Evolutionary conservation across 2,797 vertebrate genomes (phyloP).

Genomic region (Alauda arvensis): DNA sequence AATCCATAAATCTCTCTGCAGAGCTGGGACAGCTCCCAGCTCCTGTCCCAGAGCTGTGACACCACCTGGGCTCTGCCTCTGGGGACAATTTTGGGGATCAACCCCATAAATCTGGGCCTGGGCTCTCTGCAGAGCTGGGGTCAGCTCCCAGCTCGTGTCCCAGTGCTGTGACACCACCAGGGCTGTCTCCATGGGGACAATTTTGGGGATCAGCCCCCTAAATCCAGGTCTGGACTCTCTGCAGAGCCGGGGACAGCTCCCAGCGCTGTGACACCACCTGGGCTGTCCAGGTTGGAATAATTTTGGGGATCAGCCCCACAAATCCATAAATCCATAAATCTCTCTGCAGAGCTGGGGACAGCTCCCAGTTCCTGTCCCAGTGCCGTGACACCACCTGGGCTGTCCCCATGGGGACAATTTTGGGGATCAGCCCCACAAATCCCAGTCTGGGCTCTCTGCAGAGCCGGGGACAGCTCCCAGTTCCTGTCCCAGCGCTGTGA

Average conservation of each 20-base stretch:
- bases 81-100: background rate
- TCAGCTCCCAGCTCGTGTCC: background rate
- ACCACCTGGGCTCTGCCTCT: too few relatives aligned
- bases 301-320: background rate
- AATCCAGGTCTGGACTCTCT: fast-evolving
- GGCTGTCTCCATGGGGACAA: too few relatives aligned
- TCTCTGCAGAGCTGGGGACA: too few relatives aligned
- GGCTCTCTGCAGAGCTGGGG: background rate
- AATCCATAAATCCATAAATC: too few relatives aligned
- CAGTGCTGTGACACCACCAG: background rate
- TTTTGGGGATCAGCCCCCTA: background rate
- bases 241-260: background rate
- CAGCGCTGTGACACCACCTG: background rate
- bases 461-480: background rate
- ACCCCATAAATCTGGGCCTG: background rate
- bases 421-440: background rate
- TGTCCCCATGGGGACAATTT: background rate
- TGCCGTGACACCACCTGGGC: background rate
- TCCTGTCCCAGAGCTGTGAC: background rate
- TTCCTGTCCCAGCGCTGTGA: background rate
- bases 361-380: background rate
- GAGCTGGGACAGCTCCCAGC: background rate
- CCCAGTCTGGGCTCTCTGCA: background rate
- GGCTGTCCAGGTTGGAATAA: too few relatives aligned
- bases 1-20: background rate